A percentile compares a stretch with the other conserved stretches of the same genome.
These are phyloP conservation scores for Galeopsomyia nigrocyanea DNA, from an alignment of 2,888 invertebrate species.

Conservation along the genomic window DNA sequence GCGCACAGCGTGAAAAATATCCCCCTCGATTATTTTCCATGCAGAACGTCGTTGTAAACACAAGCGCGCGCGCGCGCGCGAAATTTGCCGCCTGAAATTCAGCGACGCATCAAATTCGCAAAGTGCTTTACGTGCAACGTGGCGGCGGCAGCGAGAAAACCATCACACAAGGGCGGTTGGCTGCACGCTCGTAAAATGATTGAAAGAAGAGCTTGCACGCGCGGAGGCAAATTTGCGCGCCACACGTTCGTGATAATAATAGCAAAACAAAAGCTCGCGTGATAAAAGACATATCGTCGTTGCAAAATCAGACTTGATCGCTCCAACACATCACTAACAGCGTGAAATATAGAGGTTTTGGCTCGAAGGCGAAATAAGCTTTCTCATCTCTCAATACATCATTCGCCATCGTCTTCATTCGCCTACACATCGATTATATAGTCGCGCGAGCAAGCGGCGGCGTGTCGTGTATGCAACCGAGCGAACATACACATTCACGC, in stretches of 20 bases:
- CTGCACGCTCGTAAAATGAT: constrained; percentile 20
- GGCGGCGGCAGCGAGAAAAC: not conserved
- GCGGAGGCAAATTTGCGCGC: constrained; percentile 6
- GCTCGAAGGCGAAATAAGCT: constrained; percentile 4
- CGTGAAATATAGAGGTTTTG: constrained; percentile 12
- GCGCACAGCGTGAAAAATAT: too few relatives aligned
- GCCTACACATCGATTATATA: not conserved
- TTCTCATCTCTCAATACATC: not conserved
- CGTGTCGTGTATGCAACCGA: too few relatives aligned
- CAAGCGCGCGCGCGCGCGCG: too few relatives aligned
- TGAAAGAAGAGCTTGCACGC: not conserved
- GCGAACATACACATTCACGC: too few relatives aligned
- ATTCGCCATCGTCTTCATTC: not conserved
- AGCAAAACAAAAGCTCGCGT: constrained; percentile 21
- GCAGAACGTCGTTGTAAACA: too few relatives aligned
- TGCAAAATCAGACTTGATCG: constrained; percentile 36
- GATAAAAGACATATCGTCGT: constrained; percentile 3
- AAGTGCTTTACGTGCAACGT: constrained; percentile 10
- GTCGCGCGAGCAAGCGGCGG: not conserved
- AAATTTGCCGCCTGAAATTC: constrained; percentile 8
- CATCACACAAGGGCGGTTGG: not conserved
- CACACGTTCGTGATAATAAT: constrained; percentile 8
- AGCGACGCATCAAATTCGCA: constrained; percentile 26
- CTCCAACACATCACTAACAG: not conserved
- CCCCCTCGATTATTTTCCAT: too few relatives aligned